Base-by-base conservation (phyloP, 2,797 vertebrate species). In the Phoeniculus purpureus region DNA sequence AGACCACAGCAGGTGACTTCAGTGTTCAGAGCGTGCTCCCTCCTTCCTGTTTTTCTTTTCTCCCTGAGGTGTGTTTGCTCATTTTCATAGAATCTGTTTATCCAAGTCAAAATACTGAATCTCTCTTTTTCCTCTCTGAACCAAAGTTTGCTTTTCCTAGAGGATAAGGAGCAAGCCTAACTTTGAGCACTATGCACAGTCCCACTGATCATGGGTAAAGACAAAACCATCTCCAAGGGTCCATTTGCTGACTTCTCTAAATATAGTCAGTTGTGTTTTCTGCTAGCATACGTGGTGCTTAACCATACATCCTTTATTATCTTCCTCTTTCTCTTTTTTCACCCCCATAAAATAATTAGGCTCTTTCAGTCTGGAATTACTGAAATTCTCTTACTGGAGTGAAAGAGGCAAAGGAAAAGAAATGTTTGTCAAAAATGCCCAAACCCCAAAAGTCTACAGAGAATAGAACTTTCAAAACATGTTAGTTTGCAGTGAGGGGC, bases 41-140 rank as follows among this genome's bases (percentile, higher is more conserved):
- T 8, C 7, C 17, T 80, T 81, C n/a, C 48, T 78, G 34, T 55
- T 88, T 70, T 25, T 70, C 58, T 88, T 74, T 78, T 70, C n/a
- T 85, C 31, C 34, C 40, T 58, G 51, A 51, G 26, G 51, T 84
- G 79, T 25, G 19, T 83, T 85, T 75, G 21, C 17, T 87, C 1
- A 0, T 72, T 90, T 91, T 72, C 50, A 54, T 7, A 78, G 67
- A 87, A 77, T 75, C 54, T 80, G 5, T 55, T 45, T 68, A 48
- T 90, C 51, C 85, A 77, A 58, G 71, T 50, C 65, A 95, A 92
- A 91, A 81, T 74, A 55, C 7, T n/a, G 51, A 86, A 10, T 70
- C 9, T 59, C 27, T 75, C 19, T 81, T 80, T 59, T 74, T 77
- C 26, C 21, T 71, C 34, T 81, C 79, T 52, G 40, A 85, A 40